Conservation (phyloP, 1,140 invertebrate species). For the Euwallacea similis region DNA sequence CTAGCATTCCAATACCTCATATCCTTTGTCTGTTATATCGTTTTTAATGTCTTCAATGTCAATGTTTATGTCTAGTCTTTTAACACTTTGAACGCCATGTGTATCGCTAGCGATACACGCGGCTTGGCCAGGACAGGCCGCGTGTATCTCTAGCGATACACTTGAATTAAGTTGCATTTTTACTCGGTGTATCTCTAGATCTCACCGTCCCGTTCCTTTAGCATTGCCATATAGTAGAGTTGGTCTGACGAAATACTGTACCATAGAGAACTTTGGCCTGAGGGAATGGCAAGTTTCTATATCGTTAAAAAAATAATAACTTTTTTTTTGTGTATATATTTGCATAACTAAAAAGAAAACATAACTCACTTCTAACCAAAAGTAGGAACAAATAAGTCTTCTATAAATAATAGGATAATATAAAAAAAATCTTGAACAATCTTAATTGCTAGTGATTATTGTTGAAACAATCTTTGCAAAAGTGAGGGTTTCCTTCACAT, state of each 20-base stretch:
- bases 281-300: neutral
- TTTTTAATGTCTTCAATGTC: too few species aligned
- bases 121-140: too few species aligned
- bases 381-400: neutral
- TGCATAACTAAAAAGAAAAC: neutral
- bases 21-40: too few species aligned
- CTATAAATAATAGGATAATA: neutral
- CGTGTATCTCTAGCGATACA: slow-evolving; percentile 4
- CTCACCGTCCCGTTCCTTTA: neutral
- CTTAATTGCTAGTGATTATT: slow-evolving; percentile 8
- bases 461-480: slow-evolving; percentile 20
- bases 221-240: neutral
- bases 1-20: too few species aligned
- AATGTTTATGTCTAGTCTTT: too few species aligned
- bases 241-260: neutral
- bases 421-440: too few species aligned
- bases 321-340: neutral
- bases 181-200: too few species aligned
- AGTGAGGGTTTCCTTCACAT: slow-evolving; percentile 17
- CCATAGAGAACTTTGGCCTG: slow-evolving; percentile 4
- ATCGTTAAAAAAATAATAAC: neutral
- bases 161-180: neutral
- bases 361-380: neutral
- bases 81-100: neutral
- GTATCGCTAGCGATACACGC: slow-evolving; percentile 5